Evolutionary conservation across 2,888 invertebrate species (phyloP).

Genomic region (Scaptomyza polygonia): DNA sequence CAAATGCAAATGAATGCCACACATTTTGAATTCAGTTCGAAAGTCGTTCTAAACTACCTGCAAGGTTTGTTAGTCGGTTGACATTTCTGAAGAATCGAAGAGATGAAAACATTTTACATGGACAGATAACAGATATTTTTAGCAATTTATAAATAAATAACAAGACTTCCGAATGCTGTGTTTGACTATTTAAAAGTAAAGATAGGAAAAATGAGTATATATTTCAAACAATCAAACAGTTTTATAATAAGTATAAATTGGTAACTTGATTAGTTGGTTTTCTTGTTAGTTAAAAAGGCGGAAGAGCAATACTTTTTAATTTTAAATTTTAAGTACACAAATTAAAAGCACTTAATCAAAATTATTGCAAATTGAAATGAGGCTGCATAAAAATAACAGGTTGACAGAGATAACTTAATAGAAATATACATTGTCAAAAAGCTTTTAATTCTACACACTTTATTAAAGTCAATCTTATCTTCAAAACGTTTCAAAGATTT

Average conservation of each 20-base stretch:
- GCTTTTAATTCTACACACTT: neutral
- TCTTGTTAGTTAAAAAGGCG: neutral
- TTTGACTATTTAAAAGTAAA: neutral
- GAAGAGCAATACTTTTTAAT: neutral
- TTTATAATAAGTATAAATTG: neutral
- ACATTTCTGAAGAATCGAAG: slow-evolving; percentile 34
- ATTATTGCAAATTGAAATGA: neutral
- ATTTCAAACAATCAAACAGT: neutral
- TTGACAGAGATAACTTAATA: neutral
- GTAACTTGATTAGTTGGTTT: neutral
- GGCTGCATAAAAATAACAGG: neutral
- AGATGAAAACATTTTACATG: slow-evolving; percentile 27
- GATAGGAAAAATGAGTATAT: neutral
- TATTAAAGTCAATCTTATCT: neutral
- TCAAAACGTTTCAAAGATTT: neutral
- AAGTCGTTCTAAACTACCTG: slow-evolving; percentile 62
- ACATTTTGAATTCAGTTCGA: slow-evolving; percentile 51
- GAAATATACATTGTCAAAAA: neutral
- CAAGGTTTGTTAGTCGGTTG: slow-evolving; percentile 40
- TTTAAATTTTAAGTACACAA: neutral
- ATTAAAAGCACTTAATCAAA: neutral
- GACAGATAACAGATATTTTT: neutral
- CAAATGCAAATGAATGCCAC: slow-evolving; percentile 65
- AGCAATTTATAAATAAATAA: neutral
- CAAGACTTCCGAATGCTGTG: neutral